phyloP scores from a whole-genome alignment of 2,888 invertebrate genomes.

The Lithophane socia region DNA sequence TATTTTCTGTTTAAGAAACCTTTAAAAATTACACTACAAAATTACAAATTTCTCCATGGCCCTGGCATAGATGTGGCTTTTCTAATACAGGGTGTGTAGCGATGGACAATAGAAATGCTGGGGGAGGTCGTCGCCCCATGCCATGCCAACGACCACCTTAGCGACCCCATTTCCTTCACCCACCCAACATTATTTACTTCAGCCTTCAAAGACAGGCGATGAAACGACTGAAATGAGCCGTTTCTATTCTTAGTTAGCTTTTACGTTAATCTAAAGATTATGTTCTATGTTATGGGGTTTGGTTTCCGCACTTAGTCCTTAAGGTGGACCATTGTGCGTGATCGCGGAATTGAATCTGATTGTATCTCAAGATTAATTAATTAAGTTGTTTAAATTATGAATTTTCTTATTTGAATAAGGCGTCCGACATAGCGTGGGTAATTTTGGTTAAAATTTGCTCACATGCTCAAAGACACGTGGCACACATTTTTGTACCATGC shows the following conservation, averaged over 20 bases:
- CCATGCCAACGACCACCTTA: slow-evolving; percentile 19
- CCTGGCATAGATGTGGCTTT: neutral
- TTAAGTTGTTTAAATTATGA: neutral
- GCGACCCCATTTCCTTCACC: slow-evolving; percentile 37
- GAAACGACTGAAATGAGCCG: slow-evolving; percentile 8
- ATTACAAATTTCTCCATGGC: neutral
- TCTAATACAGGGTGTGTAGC: slow-evolving; percentile 11
- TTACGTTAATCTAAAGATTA: neutral
- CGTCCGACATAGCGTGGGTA: neutral
- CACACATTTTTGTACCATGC: neutral
- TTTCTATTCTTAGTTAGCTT: slow-evolving; percentile 1
- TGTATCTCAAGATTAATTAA: neutral
- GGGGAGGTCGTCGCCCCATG: slow-evolving; percentile 45
- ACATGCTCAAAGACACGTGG: neutral
- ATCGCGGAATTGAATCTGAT: no score
- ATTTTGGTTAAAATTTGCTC: neutral
- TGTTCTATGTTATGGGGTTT: no score
- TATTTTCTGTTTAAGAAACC: slow-evolving; percentile 5
- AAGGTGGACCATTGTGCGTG: no score
- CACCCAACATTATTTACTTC: slow-evolving; percentile 20
- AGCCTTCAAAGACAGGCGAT: neutral
- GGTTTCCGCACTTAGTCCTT: no score
- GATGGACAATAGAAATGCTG: slow-evolving; percentile 31
- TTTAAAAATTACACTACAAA: neutral
- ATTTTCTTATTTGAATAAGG: neutral